These are phyloP conservation scores for mouse (Mus musculus) DNA, from an alignment of 2,113 vertebrate species.

Conservation along the genomic window DNA sequence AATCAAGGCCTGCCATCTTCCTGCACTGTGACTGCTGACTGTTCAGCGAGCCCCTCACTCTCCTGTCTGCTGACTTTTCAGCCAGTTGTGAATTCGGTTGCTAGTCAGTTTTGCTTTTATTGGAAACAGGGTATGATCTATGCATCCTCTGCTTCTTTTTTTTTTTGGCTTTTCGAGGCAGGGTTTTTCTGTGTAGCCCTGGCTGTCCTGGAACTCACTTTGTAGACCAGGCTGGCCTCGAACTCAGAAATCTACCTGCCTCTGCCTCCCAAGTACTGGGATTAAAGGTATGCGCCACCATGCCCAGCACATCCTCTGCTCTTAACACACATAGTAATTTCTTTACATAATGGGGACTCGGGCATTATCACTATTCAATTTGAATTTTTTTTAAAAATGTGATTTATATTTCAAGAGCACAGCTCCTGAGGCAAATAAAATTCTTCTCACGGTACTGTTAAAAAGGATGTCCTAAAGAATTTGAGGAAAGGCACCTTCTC, in stretches of 20 bases:
- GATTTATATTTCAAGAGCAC: conserved; percentile 56
- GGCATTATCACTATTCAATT: conserved; percentile 32
- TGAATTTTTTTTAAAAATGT: conserved; percentile 43
- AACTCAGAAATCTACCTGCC: too few species aligned
- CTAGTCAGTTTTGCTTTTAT: conserved; percentile 29
- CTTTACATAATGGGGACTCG: neutral
- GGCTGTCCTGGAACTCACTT: too few species aligned
- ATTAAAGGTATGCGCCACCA: too few species aligned
- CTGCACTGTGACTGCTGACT: neutral
- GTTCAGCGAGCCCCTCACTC: neutral
- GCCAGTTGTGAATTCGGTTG: neutral
- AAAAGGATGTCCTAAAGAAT: conserved; percentile 17
- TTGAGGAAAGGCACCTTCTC: neutral
- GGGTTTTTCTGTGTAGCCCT: too few species aligned
- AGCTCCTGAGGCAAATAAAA: conserved; percentile 45
- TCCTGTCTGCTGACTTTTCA: neutral
- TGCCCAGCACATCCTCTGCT: neutral
- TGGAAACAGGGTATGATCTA: conserved; percentile 15
- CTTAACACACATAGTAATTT: conserved; percentile 16
- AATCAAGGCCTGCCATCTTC: neutral
- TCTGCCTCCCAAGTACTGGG: too few species aligned
- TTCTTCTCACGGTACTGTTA: neutral
- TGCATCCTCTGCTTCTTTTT: neutral
- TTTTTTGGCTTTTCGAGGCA: too few species aligned
- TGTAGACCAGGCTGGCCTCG: too few species aligned